phyloP scores from a whole-genome alignment of 2,797 vertebrate species.

The Aselliscus stoliczkanus region DNA sequence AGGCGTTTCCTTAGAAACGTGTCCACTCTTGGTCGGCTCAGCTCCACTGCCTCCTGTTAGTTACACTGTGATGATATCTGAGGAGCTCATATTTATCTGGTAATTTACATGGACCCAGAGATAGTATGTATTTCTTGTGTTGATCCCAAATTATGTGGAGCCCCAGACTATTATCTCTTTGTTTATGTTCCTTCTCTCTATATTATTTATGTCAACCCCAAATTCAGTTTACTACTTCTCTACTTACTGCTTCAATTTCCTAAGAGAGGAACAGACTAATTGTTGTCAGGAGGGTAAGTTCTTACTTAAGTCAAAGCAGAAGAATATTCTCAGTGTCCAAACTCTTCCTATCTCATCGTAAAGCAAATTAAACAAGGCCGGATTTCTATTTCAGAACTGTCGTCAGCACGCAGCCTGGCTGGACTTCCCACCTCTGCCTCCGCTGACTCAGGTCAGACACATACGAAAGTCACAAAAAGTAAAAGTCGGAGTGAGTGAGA shows the following conservation, averaged over 20 bases:
- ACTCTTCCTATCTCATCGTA: too few relatives aligned
- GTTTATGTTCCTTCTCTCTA: not conserved
- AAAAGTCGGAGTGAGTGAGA: not conserved
- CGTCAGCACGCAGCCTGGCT: not conserved
- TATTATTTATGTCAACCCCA: not conserved
- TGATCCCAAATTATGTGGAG: not conserved
- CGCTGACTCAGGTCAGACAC: not conserved
- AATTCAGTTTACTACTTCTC: too few relatives aligned
- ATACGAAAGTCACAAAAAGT: not conserved
- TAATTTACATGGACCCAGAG: not conserved
- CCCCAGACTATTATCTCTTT: not conserved
- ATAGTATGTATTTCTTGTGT: too few relatives aligned
- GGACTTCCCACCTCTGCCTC: too few relatives aligned
- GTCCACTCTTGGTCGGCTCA: fast-evolving
- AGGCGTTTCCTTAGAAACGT: fast-evolving
- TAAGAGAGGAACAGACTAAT: not conserved
- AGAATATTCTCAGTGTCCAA: not conserved
- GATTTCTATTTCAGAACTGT: not conserved
- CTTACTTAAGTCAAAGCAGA: not conserved
- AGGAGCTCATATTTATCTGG: not conserved
- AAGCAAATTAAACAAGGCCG: not conserved
- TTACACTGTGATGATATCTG: fast-evolving
- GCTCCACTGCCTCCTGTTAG: fast-evolving
- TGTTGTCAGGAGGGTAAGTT: not conserved
- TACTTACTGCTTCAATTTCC: too few relatives aligned